These are phyloP conservation scores for Erinaceus europaeus DNA, from an alignment of 2,113 vertebrate species.

Conservation along the genomic window DNA sequence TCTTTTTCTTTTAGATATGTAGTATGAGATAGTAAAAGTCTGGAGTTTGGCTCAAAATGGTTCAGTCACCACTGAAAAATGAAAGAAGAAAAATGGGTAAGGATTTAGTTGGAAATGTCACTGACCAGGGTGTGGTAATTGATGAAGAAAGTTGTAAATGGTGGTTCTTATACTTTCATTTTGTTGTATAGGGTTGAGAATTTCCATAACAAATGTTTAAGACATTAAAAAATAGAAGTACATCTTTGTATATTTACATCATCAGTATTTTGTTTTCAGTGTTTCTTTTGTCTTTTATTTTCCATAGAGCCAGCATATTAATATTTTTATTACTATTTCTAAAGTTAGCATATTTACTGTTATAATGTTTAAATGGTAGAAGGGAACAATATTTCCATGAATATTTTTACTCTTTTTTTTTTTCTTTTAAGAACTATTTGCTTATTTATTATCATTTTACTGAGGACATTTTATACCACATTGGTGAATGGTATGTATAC, in stretches of 20 bases:
- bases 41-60: neutral
- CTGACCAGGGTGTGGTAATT: neutral
- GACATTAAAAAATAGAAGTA: neutral
- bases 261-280: neutral
- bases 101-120: neutral
- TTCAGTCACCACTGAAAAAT: neutral
- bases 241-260: neutral
- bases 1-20: neutral
- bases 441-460: constrained; percentile 2
- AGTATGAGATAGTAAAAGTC: neutral
- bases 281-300: neutral
- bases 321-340: neutral
- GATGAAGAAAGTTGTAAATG: neutral
- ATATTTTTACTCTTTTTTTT: neutral
- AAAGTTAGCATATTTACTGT: neutral
- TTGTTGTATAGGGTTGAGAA: neutral
- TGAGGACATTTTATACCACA: neutral
- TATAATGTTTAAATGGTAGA: neutral
- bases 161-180: neutral
- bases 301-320: neutral
- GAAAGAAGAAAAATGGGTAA: neutral
- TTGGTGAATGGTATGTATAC: neutral
- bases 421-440: constrained; percentile 10
- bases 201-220: neutral
- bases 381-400: neutral